phyloP scores from a whole-genome alignment of 2,888 invertebrate genomes.

The Aplocera efformata region DNA sequence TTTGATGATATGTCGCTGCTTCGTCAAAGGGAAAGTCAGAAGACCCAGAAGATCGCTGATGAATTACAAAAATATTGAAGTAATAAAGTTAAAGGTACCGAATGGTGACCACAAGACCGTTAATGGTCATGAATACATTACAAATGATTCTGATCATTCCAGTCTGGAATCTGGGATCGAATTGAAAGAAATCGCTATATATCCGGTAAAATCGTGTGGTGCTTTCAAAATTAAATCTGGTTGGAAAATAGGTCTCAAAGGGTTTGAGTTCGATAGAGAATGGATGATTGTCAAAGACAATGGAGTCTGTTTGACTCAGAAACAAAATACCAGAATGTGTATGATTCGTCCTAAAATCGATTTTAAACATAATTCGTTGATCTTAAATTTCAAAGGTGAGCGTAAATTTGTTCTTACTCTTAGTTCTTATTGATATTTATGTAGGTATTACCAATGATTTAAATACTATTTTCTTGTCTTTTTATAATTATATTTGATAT shows the following conservation, averaged over 20 bases:
- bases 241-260: slow-evolving; percentile 88
- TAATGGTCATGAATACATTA: slow-evolving; percentile 32
- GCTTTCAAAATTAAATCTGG: slow-evolving; percentile 83
- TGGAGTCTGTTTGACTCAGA: slow-evolving; percentile 93
- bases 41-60: slow-evolving; percentile 50
- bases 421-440: slow-evolving; percentile 8
- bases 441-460: too few species aligned
- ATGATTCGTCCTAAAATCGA: slow-evolving; percentile 87
- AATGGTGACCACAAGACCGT: slow-evolving; percentile 36
- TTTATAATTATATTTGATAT: too few species aligned
- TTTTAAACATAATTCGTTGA: slow-evolving; percentile 74
- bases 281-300: slow-evolving; percentile 95
- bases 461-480: too few species aligned
- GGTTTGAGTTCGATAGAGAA: slow-evolving; percentile 92
- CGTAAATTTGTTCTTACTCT: too few species aligned
- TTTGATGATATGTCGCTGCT: slow-evolving; percentile 87
- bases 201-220: slow-evolving; percentile 95
- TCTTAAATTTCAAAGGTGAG: slow-evolving; percentile 82
- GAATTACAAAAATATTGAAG: slow-evolving; percentile 25
- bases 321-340: slow-evolving; percentile 89
- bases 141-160: slow-evolving; percentile 22
- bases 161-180: slow-evolving; percentile 38
- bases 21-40: slow-evolving; percentile 69
- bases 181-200: slow-evolving; percentile 78
- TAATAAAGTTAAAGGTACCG: slow-evolving; percentile 20